A percentile compares a stretch with the other conserved stretches of the same genome.
These are phyloP conservation scores for Apotomis turbidana DNA, from an alignment of 2,888 invertebrate species.

Conservation along the genomic window DNA sequence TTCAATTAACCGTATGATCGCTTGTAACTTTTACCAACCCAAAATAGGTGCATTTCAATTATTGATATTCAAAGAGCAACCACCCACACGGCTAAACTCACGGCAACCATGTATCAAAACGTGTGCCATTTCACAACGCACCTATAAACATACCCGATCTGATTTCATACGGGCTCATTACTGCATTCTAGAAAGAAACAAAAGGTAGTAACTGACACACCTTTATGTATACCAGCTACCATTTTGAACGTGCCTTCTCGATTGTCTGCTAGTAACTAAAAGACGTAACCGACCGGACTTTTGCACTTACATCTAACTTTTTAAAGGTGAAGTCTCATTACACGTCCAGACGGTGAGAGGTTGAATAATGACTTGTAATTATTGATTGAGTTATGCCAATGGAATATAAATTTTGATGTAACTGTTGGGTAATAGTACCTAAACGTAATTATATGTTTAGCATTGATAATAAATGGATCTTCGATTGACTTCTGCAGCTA, in stretches of 20 bases:
- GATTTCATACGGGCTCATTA: conserved; percentile 30
- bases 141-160: conserved; percentile 27
- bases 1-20: background rate
- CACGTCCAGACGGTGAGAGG: conserved; percentile 14
- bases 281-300: no score
- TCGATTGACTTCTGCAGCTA: conserved; percentile 1
- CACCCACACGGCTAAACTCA: conserved; percentile 52
- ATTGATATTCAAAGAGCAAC: conserved; percentile 64
- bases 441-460: conserved; percentile 11
- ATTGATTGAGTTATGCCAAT: conserved; percentile 32
- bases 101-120: conserved; percentile 45
- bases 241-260: background rate
- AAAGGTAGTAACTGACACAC: background rate
- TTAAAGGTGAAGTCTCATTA: conserved; percentile 9
- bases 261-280: no score
- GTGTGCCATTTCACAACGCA: conserved; percentile 31
- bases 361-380: conserved; percentile 37
- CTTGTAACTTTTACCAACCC: conserved; percentile 39
- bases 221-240: background rate
- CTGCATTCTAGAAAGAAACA: background rate
- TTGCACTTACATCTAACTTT: no score
- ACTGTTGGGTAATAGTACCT: conserved; percentile 27
- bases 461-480: background rate
- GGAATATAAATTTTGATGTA: conserved; percentile 30
- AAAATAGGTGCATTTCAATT: conserved; percentile 51